Evolutionary conservation across 2,797 vertebrate species (phyloP).

Genomic region (Sebastes alutus): DNA sequence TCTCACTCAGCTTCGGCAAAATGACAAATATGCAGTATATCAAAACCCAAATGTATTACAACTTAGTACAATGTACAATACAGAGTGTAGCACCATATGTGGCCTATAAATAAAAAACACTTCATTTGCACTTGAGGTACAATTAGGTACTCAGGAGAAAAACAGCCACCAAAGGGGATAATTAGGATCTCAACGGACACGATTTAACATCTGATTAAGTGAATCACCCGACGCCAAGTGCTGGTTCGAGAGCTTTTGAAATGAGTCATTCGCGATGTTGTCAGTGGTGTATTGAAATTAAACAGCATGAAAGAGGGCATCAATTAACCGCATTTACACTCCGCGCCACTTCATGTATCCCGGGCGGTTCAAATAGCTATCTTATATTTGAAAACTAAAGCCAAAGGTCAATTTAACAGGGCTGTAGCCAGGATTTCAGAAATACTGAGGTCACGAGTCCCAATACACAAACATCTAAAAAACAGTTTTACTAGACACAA

Average conservation of each 20-base stretch:
- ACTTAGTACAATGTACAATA: neutral
- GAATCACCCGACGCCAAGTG: neutral
- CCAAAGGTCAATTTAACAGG: neutral
- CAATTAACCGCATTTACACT: neutral
- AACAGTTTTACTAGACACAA: neutral
- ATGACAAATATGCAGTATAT: neutral
- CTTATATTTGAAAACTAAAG: neutral
- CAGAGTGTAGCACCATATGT: too few species aligned
- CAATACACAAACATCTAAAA: neutral
- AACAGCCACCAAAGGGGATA: neutral
- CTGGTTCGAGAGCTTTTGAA: constrained; percentile 10
- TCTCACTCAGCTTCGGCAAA: constrained; percentile 13
- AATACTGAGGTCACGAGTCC: neutral
- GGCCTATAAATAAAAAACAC: neutral
- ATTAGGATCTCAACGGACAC: neutral
- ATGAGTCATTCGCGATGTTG: neutral
- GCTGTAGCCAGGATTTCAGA: neutral
- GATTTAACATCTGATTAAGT: neutral
- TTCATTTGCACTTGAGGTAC: neutral
- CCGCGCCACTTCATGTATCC: neutral
- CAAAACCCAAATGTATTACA: neutral
- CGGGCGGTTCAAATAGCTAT: neutral
- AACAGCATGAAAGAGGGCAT: neutral
- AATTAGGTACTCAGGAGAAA: neutral
- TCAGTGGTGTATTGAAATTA: neutral